Base-by-base conservation (phyloP, 2,113 vertebrate genomes). In the Thalassoma bifasciatum region DNA sequence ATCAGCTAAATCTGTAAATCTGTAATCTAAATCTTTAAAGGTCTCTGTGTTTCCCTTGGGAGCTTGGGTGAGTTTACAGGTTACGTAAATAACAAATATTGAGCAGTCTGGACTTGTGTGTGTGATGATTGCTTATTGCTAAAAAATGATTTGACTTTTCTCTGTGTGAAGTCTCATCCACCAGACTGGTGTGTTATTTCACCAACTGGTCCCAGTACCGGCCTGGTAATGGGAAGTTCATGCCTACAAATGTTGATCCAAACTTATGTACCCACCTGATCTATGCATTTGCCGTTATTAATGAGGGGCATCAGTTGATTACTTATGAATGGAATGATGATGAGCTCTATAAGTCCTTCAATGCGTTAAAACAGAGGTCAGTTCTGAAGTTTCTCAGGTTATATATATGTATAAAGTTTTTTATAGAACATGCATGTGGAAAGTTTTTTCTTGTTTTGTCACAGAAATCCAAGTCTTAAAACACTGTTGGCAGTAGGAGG, bases 151-250 rank as follows among this genome's bases (percentile, higher is more conserved):
- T 54, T 2, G 42, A 58, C 53, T 26, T 26, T 65, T 2, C 42
- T 38, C 19, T 5, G 1, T 58, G 12, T 61, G 59, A 16, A 87
- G 96, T 89, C 13, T 87, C 92, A 50, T 86, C 94, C 64, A 89
- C 88, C 62, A 90, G 95, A 85, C 90, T 97, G 64, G 91, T 90
- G 37, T 97, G 95, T 62, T 96, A 96, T 84, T 95, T 94, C 84
- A 94, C 93, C 74, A 97, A 95, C 93, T 96, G 95, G 96, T 93
- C 94, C 70, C 95, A 96, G 66, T 95, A 96, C 72, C 82, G 93
- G 67, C 90, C 93, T 19, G 93, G 92, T 0, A 11, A 52, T 61
- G 94, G 94, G 1, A 91, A 53, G 1, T 96, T 83, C 81, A 88
- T 79, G 30, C 94, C 95, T 0, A 77, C 89, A 0, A 83, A 95